Evolutionary conservation across 2,888 invertebrate genomes (phyloP), one percentile per base, ranked within the genome.

Genomic region (Priocnemis perturbator): DNA sequence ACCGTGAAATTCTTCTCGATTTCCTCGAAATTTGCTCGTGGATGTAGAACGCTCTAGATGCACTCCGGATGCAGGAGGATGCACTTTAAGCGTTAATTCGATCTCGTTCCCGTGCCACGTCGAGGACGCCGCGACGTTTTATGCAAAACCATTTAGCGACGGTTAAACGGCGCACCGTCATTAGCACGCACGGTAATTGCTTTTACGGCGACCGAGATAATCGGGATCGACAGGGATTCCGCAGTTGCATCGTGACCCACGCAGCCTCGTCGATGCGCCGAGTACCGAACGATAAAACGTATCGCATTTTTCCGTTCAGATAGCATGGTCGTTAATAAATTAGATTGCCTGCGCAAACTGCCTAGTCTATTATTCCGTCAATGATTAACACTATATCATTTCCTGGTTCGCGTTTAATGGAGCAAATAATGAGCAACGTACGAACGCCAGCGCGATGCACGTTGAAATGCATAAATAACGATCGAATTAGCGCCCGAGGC

Each of bases 81-180:
- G 68, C 75, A 73, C 69, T 79, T 70, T 67, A 57, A 58, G 60
- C 55, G 57, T 60, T 79, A 79, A 79, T 76, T 75, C 71, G 58
- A 62, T 77, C 77, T 67, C 50, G 67, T 44, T 4, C 14, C 56
- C 60, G 64, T 59, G 63, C 52, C 48, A 64, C 68, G 64, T 71
- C 70, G 48, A 61, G 61, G 60, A 64, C 62, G 69, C 62, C 67
- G 23, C 67, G 64, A 60, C 62, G 58, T 69, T 77, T 77, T 61
- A 69, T 64, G 53, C 66, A 61, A 53, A 69, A 53, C 55, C 58
- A 60, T 65, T 73, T 68, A 65, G 17, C 45, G 55, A 62, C 50
- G 67, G 44, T 74, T 63, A 64, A 60, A 17, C 60, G 47, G 19
- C 58, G 11, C 68, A 45, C 30, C 67, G 63, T 65, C 71, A 64